Evolutionary conservation across 2,113 vertebrate genomes (phyloP).

Genomic region (Pheucticus melanocephalus): DNA sequence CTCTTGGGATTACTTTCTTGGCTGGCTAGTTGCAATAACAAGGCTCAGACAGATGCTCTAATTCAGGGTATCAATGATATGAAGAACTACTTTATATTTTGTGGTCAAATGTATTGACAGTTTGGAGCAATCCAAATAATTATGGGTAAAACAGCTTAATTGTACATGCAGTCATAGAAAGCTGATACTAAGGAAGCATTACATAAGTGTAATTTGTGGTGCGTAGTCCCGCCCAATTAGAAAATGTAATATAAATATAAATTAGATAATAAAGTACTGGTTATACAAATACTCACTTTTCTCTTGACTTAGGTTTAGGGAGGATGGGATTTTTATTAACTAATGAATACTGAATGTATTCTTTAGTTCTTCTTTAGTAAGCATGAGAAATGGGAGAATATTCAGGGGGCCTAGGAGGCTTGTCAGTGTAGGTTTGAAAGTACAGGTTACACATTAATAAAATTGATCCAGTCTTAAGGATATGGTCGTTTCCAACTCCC

Average conservation of each 20-base stretch:
- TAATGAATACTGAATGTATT: not conserved
- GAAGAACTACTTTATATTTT: slow-evolving; percentile 35
- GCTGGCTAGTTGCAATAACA: not conserved
- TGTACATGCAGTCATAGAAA: not conserved
- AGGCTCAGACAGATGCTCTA: not conserved
- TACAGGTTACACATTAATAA: not conserved
- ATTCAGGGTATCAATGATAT: slow-evolving; percentile 3
- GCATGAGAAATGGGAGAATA: not conserved
- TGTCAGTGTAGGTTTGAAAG: not conserved
- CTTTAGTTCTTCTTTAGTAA: not conserved
- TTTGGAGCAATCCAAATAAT: slow-evolving; percentile 1
- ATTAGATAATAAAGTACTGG: not conserved
- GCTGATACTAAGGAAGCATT: not conserved
- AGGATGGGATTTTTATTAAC: not conserved
- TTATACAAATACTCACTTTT: not conserved
- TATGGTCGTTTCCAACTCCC: not conserved
- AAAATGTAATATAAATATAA: not conserved
- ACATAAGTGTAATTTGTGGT: not conserved
- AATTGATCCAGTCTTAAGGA: not conserved
- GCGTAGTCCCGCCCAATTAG: not conserved
- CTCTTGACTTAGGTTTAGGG: not conserved
- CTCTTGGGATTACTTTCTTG: slow-evolving; percentile 36
- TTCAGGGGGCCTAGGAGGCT: not conserved
- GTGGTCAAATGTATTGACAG: slow-evolving; percentile 26
- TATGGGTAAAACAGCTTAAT: not conserved